Base-by-base conservation (phyloP, 2,797 vertebrate genomes). In the Micromesistius poutassou region DNA sequence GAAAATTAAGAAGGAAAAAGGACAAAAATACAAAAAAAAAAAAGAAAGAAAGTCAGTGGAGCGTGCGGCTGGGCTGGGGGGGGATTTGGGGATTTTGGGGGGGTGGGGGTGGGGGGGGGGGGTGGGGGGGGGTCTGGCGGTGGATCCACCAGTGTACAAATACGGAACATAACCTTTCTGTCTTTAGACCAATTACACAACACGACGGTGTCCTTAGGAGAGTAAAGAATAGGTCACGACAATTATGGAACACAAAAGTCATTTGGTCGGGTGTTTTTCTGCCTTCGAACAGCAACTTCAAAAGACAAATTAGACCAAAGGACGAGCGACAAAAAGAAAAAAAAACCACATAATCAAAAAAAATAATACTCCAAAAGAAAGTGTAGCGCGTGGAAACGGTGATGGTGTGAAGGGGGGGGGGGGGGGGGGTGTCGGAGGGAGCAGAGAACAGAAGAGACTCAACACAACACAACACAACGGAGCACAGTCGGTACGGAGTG, bases 401-500 rank as follows among this genome's bases (percentile, higher is more conserved):
- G 50, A 22, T 5, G 16, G 3, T 19, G 16, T 19, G 16, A 22
- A 55, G 19, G 19, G 5, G 19, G 5, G 50, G 3, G 46, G 76
- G 79, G 83, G 81, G 77, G 82, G 25, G 12, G 46, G 13, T 1
- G 46, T 14, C 1, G 13, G 46, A 14, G 14, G 40, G 12, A 14
- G 40, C 2, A 3, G 40, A 1, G 40, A 90, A 92, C 84, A 89
- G 87, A 88, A 81, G 74, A 74, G 89, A 85, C 76, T 79, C 79
- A 87, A 92, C 89, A 92, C 89, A 91, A 92, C 89, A 92, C 89
- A 91, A 89, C 87, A 87, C 86, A 89, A 86, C 82, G 84, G 90
- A 90, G 89, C 86, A 82, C 30, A 89, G 89, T 86, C 86, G 46
- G 90, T 92, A 89, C 88, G 87, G 83, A 88, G 88, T 16, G 77